Conservation (phyloP, 2,888 invertebrate genomes). For the Spodoptera littoralis region DNA sequence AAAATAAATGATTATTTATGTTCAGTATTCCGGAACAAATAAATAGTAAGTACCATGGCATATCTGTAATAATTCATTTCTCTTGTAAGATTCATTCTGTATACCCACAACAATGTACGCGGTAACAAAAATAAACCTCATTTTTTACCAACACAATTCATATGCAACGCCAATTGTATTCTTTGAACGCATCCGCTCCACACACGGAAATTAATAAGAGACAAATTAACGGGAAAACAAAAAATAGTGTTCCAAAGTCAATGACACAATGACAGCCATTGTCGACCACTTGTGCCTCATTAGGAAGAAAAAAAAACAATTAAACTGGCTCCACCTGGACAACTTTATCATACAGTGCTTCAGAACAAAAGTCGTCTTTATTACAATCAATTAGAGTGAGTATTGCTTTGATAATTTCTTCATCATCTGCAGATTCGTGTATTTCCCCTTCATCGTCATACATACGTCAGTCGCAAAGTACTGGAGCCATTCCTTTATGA, state of each 20-base stretch:
- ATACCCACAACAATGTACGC: constrained; percentile 25
- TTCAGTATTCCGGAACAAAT: constrained; percentile 2
- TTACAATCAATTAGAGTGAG: constrained; percentile 53
- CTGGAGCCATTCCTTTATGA: constrained; percentile 83
- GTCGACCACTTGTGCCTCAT: constrained; percentile 86
- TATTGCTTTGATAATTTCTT: constrained; percentile 51
- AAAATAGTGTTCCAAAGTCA: constrained; percentile 73
- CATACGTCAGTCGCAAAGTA: constrained; percentile 75
- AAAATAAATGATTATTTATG: not conserved
- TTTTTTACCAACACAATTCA: constrained; percentile 47
- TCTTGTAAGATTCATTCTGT: constrained; percentile 12
- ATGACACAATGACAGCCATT: constrained; percentile 83
- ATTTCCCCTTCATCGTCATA: constrained; percentile 67
- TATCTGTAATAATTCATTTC: constrained; percentile 8
- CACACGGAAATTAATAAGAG: constrained; percentile 73
- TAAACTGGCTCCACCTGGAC: constrained; percentile 74
- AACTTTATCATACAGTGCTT: constrained; percentile 48
- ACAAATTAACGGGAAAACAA: constrained; percentile 77
- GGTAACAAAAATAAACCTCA: constrained; percentile 34
- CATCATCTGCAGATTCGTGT: constrained; percentile 38
- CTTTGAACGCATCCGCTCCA: constrained; percentile 66
- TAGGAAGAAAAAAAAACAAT: constrained; percentile 85
- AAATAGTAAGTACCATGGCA: too few relatives aligned
- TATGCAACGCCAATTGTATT: constrained; percentile 61
- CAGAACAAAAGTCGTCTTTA: constrained; percentile 49